Base-by-base conservation (phyloP, 2,113 vertebrate genomes). In the Oncorhynchus nerka region DNA sequence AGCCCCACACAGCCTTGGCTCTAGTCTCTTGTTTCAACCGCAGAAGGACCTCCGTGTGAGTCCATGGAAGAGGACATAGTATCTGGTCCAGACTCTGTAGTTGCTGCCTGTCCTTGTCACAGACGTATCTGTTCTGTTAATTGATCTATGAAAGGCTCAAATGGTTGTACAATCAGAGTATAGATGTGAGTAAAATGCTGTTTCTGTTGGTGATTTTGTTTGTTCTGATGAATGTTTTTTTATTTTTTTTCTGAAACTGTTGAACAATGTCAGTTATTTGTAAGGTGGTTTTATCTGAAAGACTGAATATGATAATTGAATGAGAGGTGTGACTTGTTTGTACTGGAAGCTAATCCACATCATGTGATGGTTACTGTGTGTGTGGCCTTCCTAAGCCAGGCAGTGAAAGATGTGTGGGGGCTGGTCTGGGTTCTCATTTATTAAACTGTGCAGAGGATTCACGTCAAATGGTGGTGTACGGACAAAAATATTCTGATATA, bases 101-200 rank as follows among this genome's bases (percentile, higher is more conserved):
- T 68, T 39, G 55, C 76, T 74, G n/a, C 19, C 59, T 24, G n/a
- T n/a, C 9, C 7, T 45, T 62, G 59, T 55, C 4, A 1, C 16
- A 7, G 51, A 51, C 49, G 3, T 4, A 51, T 55, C 3, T 55
- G 12, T 55, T 73, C 5, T 24, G 28, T 64, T 39, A 65, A 39
- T 24, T 57, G 13, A 68, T 62, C 65, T 65, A 51, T 73, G 62
- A 15, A 69, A 62, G 51, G 20, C 76, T 30, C 71, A n/a, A 71
- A 91, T 90, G 89, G 84, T 85, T 65, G 85, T 89, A 70, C 83
- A 0, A 45, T 45, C 39, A 0, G 39, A 45, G 39, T 45, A 11
- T 45, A 45, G 85, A 67, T 5, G 90, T 91, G 79, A 88, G 90
- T 88, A 84, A 78, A 69, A 55, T n/a, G 22, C 65, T 15, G 9